Conservation (phyloP, 2,888 invertebrate genomes). For the Caenorhabditis sp. region DNA sequence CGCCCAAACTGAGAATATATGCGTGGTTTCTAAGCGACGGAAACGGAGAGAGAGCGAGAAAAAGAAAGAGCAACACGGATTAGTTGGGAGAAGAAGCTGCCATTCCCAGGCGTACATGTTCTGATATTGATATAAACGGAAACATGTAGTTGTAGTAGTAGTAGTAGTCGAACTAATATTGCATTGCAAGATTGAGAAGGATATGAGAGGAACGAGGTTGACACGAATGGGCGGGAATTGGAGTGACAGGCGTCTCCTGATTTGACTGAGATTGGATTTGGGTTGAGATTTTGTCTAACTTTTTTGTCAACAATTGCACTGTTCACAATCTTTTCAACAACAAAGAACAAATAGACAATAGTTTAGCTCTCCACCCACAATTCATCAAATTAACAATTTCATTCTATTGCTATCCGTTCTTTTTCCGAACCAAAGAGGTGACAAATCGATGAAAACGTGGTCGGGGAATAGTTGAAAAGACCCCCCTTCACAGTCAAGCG, state of each 20-base stretch:
- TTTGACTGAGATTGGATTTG: not conserved
- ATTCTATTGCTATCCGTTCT: too few species aligned
- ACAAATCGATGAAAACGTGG: not conserved
- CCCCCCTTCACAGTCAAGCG: not conserved
- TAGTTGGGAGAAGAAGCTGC: not conserved
- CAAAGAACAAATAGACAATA: too few species aligned
- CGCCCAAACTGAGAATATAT: not conserved
- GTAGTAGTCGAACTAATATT: not conserved
- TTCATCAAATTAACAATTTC: not conserved
- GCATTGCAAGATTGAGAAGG: conserved; percentile 4
- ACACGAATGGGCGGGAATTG: not conserved
- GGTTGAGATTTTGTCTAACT: too few species aligned
- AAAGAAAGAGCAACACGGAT: not conserved
- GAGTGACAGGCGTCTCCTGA: conserved; percentile 13
- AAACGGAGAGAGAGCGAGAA: not conserved
- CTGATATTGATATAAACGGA: not conserved
- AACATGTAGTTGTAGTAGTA: conserved; percentile 4
- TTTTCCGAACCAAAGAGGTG: not conserved
- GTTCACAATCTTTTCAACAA: too few species aligned
- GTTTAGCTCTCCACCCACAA: too few species aligned
- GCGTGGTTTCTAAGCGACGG: conserved; percentile 34
- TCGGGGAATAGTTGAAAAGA: conserved; percentile 4
- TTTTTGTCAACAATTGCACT: too few species aligned
- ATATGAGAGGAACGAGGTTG: not conserved
- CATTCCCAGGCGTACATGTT: too few species aligned